Percentiles rank a stretch among this genome's conserved stretches.
phyloP scores from a whole-genome alignment of 2,797 vertebrate genomes.

The Myotis findleyi region DNA sequence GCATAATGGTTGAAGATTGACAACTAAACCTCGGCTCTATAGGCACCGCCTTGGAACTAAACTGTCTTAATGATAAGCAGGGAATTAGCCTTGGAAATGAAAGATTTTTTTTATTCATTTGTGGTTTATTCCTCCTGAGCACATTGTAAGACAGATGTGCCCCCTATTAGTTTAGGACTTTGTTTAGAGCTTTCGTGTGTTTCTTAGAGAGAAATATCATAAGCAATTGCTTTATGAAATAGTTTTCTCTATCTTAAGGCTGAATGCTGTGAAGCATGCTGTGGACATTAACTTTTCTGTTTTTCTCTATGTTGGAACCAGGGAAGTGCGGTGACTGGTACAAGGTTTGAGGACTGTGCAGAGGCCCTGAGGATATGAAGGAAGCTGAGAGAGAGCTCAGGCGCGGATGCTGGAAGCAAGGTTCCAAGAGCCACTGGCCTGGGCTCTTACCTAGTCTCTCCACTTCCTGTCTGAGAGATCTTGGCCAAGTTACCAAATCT shows the following conservation, averaged over 20 bases:
- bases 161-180: neutral
- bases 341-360: neutral
- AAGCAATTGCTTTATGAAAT: slow-evolving; percentile 27
- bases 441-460: neutral
- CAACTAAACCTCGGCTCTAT: neutral
- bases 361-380: neutral
- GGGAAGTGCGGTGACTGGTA: neutral
- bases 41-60: neutral
- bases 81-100: slow-evolving; percentile 32
- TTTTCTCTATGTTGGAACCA: slow-evolving; percentile 23
- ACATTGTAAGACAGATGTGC: neutral
- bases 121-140: neutral
- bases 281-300: neutral
- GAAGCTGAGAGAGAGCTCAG: neutral
- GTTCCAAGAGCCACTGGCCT: neutral
- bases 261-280: neutral
- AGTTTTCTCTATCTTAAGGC: slow-evolving; percentile 2
- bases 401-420: neutral
- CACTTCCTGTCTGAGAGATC: neutral
- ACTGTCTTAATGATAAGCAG: neutral
- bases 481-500: neutral
- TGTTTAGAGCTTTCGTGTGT: slow-evolving; percentile 18
- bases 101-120: slow-evolving; percentile 16
- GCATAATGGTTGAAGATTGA: neutral
- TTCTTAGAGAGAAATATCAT: slow-evolving; percentile 37